Percentiles rank a stretch among this genome's conserved stretches.
Conservation (phyloP, 64 coral and sea anemone species). For the Stichodactyla helianthus region DNA sequence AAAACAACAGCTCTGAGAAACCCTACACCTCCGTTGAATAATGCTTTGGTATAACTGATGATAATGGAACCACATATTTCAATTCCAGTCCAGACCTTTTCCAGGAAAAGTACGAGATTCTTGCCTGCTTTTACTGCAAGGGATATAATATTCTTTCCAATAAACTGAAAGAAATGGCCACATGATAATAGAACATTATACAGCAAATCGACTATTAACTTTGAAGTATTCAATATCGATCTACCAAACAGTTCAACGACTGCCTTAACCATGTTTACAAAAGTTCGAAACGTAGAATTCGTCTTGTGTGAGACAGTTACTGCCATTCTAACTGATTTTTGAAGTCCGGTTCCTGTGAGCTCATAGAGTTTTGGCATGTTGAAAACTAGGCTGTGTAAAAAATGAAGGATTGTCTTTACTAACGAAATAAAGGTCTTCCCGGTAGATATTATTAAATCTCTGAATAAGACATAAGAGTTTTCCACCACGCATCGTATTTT, state of each 20-base stretch:
- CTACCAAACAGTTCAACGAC: conserved; percentile 27
- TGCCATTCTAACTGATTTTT: conserved; percentile 29
- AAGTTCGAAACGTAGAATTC: conserved; percentile 37
- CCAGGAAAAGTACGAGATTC: neutral
- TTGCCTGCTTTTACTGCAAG: neutral
- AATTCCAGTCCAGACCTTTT: neutral
- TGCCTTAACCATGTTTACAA: conserved; percentile 36
- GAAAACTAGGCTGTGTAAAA: conserved; percentile 40
- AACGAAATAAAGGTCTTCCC: conserved; percentile 19
- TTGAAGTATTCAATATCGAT: conserved; percentile 40
- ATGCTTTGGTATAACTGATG: neutral
- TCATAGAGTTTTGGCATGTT: conserved; percentile 43
- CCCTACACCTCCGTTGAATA: neutral
- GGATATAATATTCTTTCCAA: neutral
- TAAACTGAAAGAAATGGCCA: neutral
- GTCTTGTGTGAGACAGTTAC: conserved; percentile 48
- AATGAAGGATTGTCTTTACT: conserved; percentile 23
- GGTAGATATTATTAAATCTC: conserved; percentile 19
- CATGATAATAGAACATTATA: conserved; percentile 18
- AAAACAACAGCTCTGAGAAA: neutral
- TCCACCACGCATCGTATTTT: conserved; percentile 12
- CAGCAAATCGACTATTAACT: conserved; percentile 30
- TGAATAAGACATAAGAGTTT: conserved; percentile 12
- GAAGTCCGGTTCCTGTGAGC: conserved; percentile 13
- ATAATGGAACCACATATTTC: neutral